Base-by-base conservation (phyloP, 2,797 vertebrate species). In the Rallus crepitans region DNA sequence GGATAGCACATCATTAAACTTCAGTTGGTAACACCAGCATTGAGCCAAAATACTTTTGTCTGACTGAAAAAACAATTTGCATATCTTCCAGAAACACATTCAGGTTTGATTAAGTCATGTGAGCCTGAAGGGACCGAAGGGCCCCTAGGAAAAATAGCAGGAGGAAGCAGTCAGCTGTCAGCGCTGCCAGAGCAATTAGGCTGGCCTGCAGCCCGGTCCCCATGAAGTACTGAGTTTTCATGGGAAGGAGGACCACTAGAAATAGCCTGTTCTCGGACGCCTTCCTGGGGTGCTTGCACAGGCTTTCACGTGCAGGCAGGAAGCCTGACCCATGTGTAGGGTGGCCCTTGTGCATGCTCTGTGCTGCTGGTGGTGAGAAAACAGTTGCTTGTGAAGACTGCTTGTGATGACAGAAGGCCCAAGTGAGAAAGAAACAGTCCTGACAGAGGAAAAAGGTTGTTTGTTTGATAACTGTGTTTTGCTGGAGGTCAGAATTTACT, bases 181-280 rank as follows among this genome's bases (percentile, higher is more conserved):
- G 79, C 75, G 93, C 91, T 97, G 96, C 95, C 96, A 95, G 95
- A 95, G 95, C 95, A 94, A 96, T 97, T 97, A 97, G 93, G 90
- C 93, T 94, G 96, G 96, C 94, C 91, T 81, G 93, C 90, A 90
- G 96, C 95, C 96, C 76, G 9, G 91, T 33, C 60, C 89, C 85
- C 90, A 65, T 68, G 93, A 77, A 77, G 79, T 3, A 11, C n/a
- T 3, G 61, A 64, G 93, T 31, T 90, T 81, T 88, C 75, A 45
- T 80, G 93, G 84, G 64, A 71, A 85, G 94, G 75, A 90, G 40
- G 10, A 11, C 77, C 88, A 31, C 88, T 82, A 35, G 90, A 61
- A 86, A 30, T 5, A 53, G 81, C 71, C 52, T 48, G 60, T n/a
- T 56, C 78, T 71, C 2, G 0, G 15, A 17, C 82, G 72, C 71